These are phyloP conservation scores for Habrosyne pyritoides DNA, from an alignment of 2,888 invertebrate genomes.

Conservation along the genomic window DNA sequence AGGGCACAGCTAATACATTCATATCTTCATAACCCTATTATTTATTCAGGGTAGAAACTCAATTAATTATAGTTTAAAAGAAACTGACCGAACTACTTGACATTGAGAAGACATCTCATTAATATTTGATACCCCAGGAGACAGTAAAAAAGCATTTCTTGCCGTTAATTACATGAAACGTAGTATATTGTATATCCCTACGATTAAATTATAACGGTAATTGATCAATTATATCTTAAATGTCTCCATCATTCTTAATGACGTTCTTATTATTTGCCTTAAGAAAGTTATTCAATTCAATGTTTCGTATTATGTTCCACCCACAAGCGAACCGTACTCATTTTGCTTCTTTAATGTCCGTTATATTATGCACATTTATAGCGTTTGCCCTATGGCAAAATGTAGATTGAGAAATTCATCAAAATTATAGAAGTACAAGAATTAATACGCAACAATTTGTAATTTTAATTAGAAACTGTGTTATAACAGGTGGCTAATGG, in stretches of 20 bases:
- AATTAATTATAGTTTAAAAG: not conserved
- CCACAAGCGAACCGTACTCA: not conserved
- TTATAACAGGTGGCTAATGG: not conserved
- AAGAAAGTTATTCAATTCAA: slow-evolving; percentile 19
- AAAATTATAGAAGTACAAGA: not conserved
- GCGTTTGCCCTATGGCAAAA: not conserved
- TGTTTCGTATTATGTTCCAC: not conserved
- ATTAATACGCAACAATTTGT: not conserved
- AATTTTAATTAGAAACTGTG: not conserved
- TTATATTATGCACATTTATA: not conserved
- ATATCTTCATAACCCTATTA: not conserved
- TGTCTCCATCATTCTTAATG: slow-evolving; percentile 48
- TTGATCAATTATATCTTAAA: slow-evolving; percentile 44
- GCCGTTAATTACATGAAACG: slow-evolving; percentile 7
- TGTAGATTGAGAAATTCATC: slow-evolving; percentile 1
- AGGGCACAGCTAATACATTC: no score
- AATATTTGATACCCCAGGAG: not conserved
- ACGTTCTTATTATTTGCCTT: slow-evolving; percentile 39
- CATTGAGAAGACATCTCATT: not conserved
- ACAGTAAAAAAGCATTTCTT: not conserved
- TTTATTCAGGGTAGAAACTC: not conserved
- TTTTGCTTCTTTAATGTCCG: not conserved
- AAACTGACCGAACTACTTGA: not conserved
- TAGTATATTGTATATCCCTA: no score
- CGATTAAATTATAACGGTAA: slow-evolving; percentile 3